phyloP scores from a whole-genome alignment of 2,797 vertebrate species.

The Calcarius lapponicus region DNA sequence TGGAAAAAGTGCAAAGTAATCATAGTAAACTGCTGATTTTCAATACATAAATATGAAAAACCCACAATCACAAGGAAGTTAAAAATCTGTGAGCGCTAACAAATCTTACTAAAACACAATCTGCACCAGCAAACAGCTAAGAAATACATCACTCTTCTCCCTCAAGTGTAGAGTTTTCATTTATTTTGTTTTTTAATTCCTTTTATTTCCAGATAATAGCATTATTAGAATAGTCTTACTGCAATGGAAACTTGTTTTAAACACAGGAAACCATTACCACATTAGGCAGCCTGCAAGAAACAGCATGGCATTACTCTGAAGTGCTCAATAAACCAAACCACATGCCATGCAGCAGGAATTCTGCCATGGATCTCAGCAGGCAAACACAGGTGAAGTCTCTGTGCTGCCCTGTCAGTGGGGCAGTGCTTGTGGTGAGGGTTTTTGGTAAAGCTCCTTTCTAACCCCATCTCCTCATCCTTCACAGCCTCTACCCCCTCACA shows the following conservation, averaged over 20 bases:
- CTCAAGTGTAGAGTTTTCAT: neutral
- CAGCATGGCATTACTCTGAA: neutral
- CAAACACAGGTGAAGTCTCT: neutral
- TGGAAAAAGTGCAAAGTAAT: neutral
- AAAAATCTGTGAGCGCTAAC: neutral
- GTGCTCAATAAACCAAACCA: neutral
- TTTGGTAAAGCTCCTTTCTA: neutral
- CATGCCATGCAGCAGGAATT: neutral
- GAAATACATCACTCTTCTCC: neutral
- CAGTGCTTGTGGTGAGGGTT: neutral
- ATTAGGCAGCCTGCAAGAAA: neutral
- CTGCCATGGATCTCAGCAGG: neutral
- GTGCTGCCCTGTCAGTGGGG: rapidly evolving
- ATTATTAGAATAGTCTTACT: neutral
- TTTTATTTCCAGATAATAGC: neutral
- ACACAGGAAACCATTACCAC: neutral
- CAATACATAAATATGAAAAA: neutral
- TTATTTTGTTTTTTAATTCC: neutral
- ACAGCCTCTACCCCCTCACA: neutral
- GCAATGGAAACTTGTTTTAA: neutral
- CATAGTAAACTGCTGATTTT: neutral
- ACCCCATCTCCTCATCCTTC: neutral
- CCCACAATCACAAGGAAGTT: neutral
- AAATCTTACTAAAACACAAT: neutral
- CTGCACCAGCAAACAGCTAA: neutral